Percentiles rank a stretch among this genome's conserved stretches.
These are phyloP conservation scores for Mythimna lalbum DNA, from an alignment of 2,888 invertebrate species.

Conservation along the genomic window DNA sequence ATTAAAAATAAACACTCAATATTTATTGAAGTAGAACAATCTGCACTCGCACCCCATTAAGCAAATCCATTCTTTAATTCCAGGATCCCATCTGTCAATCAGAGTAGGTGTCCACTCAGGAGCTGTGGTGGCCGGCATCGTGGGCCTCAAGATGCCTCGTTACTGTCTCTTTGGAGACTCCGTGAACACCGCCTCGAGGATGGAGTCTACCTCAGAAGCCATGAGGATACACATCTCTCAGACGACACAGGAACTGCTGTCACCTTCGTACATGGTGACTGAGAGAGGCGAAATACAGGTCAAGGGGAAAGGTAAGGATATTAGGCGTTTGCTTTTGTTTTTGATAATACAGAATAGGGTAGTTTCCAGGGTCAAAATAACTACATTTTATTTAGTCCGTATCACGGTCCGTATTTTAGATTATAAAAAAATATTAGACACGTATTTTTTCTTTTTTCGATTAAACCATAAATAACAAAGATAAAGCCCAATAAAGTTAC, in stretches of 20 bases:
- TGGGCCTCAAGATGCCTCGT: constrained; percentile 98
- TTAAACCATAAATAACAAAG: too few relatives aligned
- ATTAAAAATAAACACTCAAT: background rate
- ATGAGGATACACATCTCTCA: constrained; percentile 99
- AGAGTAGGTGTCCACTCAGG: constrained; percentile 97
- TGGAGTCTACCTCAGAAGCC: constrained; percentile 98
- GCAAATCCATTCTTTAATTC: constrained; percentile 16
- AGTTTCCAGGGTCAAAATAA: too few relatives aligned
- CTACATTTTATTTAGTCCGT: too few relatives aligned
- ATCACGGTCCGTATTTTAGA: too few relatives aligned
- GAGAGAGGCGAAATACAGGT: constrained; percentile 96
- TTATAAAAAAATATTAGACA: too few relatives aligned
- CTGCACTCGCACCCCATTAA: background rate
- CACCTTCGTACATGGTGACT: constrained; percentile 93
- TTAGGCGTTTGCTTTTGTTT: constrained; percentile 8
- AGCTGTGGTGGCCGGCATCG: constrained; percentile 98
- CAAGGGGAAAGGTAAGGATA: constrained; percentile 95
- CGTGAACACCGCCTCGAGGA: constrained; percentile 97
- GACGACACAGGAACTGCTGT: constrained; percentile 94
- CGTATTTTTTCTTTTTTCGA: too few relatives aligned
- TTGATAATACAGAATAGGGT: too few relatives aligned
- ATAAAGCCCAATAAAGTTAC: too few relatives aligned
- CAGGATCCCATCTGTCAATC: constrained; percentile 95
- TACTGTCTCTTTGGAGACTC: constrained; percentile 97
- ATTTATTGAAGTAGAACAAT: background rate